Conservation (phyloP, 1,140 invertebrate genomes). For the Drosophila nikananu region DNA sequence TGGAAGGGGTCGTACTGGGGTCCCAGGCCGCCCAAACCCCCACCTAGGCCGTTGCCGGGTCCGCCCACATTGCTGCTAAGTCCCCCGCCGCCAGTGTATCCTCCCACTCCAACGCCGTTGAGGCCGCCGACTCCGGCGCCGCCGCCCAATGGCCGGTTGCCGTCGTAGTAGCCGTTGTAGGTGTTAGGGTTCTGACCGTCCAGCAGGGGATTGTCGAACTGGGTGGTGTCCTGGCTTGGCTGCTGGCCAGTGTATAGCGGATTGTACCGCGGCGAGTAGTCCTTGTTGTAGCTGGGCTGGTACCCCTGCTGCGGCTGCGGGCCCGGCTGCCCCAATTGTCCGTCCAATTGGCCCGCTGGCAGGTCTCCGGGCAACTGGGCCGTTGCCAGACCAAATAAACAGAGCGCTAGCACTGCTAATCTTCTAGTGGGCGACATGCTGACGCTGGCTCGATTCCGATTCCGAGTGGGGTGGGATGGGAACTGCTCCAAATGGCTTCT, state of each 20-base stretch:
- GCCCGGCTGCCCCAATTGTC: constrained; percentile 5
- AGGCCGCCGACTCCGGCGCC: background rate
- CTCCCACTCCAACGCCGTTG: constrained; percentile 7
- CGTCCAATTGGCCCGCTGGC: constrained; percentile 18
- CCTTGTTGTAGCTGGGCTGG: constrained; percentile 78
- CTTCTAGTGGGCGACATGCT: constrained; percentile 41
- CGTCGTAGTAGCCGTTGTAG: constrained; percentile 55
- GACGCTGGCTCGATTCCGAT: constrained; percentile 40
- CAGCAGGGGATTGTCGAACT: constrained; percentile 72
- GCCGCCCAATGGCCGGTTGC: constrained; percentile 43
- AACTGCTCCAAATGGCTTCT: constrained; percentile 41
- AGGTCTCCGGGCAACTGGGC: constrained; percentile 59
- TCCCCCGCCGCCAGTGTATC: background rate
- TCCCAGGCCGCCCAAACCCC: constrained; percentile 52
- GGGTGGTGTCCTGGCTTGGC: constrained; percentile 45
- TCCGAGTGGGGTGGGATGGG: constrained; percentile 15
- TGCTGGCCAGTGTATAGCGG: constrained; percentile 74
- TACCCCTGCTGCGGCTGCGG: constrained; percentile 65
- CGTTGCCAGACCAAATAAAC: constrained; percentile 48
- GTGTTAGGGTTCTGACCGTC: constrained; percentile 53
- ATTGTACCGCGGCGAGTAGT: constrained; percentile 78
- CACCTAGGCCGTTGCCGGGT: constrained; percentile 43
- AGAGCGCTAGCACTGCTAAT: constrained; percentile 20
- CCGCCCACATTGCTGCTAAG: constrained; percentile 46
- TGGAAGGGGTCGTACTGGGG: constrained; percentile 77